Conservation (phyloP, 2,113 vertebrate genomes). For the Hyla sarda region DNA sequence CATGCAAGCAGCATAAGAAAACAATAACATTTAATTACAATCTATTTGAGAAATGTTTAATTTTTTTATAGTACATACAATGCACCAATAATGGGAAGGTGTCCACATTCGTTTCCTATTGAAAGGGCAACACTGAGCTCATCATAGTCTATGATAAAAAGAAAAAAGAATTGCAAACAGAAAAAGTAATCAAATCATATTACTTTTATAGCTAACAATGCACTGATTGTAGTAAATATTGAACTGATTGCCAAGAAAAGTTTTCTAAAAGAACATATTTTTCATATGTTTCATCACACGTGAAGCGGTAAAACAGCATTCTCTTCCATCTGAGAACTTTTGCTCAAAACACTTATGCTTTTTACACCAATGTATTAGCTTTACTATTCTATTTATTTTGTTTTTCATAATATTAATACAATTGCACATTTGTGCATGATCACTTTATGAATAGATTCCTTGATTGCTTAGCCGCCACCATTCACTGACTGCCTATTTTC, state of each 20-base stretch:
- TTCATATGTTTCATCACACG: not conserved
- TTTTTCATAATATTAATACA: slow-evolving; percentile 23
- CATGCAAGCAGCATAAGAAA: no score
- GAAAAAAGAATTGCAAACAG: not conserved
- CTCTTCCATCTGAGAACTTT: not conserved
- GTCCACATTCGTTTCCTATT: no score
- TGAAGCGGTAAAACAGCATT: not conserved
- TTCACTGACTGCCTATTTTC: slow-evolving; percentile 39
- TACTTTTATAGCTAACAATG: not conserved
- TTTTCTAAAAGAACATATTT: not conserved
- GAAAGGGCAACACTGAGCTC: not conserved
- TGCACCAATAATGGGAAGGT: no score
- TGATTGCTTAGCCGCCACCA: slow-evolving; percentile 23
- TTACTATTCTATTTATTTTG: slow-evolving; percentile 9
- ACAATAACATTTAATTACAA: no score
- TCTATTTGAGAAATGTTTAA: no score
- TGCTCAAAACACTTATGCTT: not conserved
- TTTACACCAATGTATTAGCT: not conserved
- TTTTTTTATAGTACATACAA: no score
- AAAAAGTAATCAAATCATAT: not conserved
- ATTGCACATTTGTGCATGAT: slow-evolving; percentile 17
- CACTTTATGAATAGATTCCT: slow-evolving; percentile 49
- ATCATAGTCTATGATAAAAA: not conserved
- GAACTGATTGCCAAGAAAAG: not conserved
- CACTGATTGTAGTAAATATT: not conserved